These are phyloP conservation scores for Panzeria rudis DNA, from an alignment of 2,888 invertebrate species.

Conservation along the genomic window DNA sequence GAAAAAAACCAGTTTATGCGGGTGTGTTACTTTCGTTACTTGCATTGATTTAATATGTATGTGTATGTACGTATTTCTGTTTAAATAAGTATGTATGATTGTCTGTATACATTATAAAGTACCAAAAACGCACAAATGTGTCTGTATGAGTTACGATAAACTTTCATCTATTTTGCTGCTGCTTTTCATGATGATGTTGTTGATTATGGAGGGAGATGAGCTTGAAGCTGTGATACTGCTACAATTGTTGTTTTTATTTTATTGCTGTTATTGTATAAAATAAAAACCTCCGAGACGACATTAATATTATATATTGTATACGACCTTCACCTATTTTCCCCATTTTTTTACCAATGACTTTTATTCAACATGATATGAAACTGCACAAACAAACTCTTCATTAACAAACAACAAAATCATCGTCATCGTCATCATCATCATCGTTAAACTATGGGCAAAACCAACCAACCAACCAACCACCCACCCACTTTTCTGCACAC, in stretches of 20 bases:
- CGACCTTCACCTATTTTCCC: slow-evolving; percentile 73
- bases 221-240: slow-evolving; percentile 31
- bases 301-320: slow-evolving; percentile 69
- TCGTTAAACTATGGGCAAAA: slow-evolving; percentile 3
- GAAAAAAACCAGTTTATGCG: slow-evolving; percentile 1
- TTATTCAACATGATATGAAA: slow-evolving; percentile 54
- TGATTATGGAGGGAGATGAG: not conserved
- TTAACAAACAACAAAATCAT: slow-evolving; percentile 54
- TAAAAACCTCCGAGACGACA: slow-evolving; percentile 71
- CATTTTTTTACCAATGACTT: slow-evolving; percentile 60
- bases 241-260: slow-evolving; percentile 13
- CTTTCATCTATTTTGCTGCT: slow-evolving; percentile 36
- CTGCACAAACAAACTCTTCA: slow-evolving; percentile 59
- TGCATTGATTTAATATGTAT: slow-evolving; percentile 29
- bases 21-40: slow-evolving; percentile 53
- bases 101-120: not conserved
- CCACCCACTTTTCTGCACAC: slow-evolving; percentile 23
- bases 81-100: not conserved
- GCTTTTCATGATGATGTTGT: slow-evolving; percentile 15
- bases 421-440: slow-evolving; percentile 41
- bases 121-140: slow-evolving; percentile 3
- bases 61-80: not conserved
- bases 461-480: slow-evolving; percentile 1
- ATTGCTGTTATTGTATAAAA: slow-evolving; percentile 51
- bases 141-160: slow-evolving; percentile 6